Evolutionary conservation across 1,140 invertebrate species (phyloP).

Genomic region (Holcopasites calliopsidis): DNA sequence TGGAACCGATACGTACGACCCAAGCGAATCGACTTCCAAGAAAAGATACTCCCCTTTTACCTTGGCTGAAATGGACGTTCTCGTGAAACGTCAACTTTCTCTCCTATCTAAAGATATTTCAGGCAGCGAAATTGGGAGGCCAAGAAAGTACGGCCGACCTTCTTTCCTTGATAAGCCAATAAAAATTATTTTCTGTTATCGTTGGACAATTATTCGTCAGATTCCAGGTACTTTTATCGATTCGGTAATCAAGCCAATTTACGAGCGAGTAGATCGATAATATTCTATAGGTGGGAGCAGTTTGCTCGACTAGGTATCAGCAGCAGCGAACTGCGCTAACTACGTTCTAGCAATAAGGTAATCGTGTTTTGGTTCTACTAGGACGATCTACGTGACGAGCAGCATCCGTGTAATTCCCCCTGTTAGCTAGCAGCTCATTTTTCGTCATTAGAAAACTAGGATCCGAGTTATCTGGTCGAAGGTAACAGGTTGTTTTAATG

Average conservation of each 20-base stretch:
- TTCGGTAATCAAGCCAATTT: background rate
- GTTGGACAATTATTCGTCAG: too few relatives aligned
- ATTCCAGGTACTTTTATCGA: background rate
- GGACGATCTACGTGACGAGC: conserved; percentile 3
- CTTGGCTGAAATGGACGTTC: background rate
- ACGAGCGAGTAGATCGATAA: background rate
- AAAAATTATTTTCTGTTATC: too few relatives aligned
- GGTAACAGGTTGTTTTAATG: conserved; percentile 67
- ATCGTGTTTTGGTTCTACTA: background rate
- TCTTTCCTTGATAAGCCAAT: background rate
- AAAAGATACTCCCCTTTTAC: conserved; percentile 5
- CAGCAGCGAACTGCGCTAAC: background rate
- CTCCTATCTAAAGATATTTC: background rate
- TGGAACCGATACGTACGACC: conserved; percentile 58
- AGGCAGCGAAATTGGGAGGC: background rate
- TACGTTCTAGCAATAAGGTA: background rate
- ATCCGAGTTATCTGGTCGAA: conserved; percentile 40
- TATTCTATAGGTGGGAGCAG: background rate
- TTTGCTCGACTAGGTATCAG: background rate
- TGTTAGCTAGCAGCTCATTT: conserved; percentile 44
- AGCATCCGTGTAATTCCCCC: conserved; percentile 33
- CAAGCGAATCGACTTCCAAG: background rate
- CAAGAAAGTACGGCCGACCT: background rate
- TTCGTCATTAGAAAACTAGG: conserved; percentile 45
- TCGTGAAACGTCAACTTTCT: background rate